Conservation (phyloP, 1,140 invertebrate species). For the Drosophila malerkotliana region DNA sequence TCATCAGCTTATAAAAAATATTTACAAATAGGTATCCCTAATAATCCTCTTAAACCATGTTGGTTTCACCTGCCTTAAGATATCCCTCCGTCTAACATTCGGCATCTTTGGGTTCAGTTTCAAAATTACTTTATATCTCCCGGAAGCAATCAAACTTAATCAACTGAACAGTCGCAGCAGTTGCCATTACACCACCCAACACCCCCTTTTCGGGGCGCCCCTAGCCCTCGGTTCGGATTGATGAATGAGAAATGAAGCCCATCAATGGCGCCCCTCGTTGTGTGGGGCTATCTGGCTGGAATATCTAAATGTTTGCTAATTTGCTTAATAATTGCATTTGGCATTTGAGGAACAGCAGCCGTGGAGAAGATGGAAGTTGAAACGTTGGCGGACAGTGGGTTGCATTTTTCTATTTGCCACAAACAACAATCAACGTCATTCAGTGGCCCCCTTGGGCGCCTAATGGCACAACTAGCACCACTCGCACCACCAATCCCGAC, state of each 20-base stretch:
- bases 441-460: constrained; percentile 46
- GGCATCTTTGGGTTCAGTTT: neutral
- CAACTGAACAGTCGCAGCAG: constrained; percentile 39
- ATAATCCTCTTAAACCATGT: no score
- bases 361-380: neutral
- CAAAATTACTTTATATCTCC: constrained; percentile 30
- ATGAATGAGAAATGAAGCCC: constrained; percentile 60
- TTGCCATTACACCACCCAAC: neutral
- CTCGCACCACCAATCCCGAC: constrained; percentile 10
- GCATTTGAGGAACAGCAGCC: constrained; percentile 51
- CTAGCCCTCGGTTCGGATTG: constrained; percentile 27
- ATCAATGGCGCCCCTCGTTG: constrained; percentile 69
- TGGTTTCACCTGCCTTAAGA: constrained; percentile 8
- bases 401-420: constrained; percentile 63
- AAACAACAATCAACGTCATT: constrained; percentile 72
- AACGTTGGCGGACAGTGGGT: constrained; percentile 23
- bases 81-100: neutral
- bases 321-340: constrained; percentile 80
- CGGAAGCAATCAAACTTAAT: constrained; percentile 70
- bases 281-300: constrained; percentile 56
- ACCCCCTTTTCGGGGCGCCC: neutral
- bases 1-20: no score
- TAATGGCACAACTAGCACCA: constrained; percentile 57
- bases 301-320: constrained; percentile 78
- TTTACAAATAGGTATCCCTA: no score